A percentile compares a stretch with the other conserved stretches of the same genome.
phyloP scores from a whole-genome alignment of 1,140 invertebrate species.

The Lutraria rhynchaena region DNA sequence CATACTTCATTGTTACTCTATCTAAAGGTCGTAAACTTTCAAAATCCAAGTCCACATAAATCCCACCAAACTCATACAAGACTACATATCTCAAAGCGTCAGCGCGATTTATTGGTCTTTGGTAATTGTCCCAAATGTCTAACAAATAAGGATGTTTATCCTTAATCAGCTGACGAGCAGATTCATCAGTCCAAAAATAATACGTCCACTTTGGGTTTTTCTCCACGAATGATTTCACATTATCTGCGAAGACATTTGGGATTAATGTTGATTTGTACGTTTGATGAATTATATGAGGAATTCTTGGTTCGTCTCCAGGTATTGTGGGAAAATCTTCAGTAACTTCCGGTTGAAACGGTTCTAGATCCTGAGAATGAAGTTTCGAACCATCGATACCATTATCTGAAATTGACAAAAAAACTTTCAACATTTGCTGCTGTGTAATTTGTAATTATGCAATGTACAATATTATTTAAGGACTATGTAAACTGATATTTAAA shows the following conservation, averaged over 20 bases:
- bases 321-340: slow-evolving; percentile 13
- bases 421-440: too few species aligned
- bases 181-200: slow-evolving; percentile 76
- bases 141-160: slow-evolving; percentile 67
- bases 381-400: too few species aligned
- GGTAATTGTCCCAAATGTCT: slow-evolving; percentile 67
- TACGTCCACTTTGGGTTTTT: slow-evolving; percentile 73
- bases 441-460: too few species aligned
- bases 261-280: slow-evolving; percentile 68
- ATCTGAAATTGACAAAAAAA: too few species aligned
- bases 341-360: too few species aligned
- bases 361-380: too few species aligned
- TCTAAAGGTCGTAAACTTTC: slow-evolving; percentile 67
- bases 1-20: slow-evolving; percentile 63
- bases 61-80: slow-evolving; percentile 73
- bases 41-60: slow-evolving; percentile 76
- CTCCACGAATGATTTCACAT: slow-evolving; percentile 64
- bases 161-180: slow-evolving; percentile 63
- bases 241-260: slow-evolving; percentile 63
- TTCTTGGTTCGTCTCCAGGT: background rate
- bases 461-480: too few species aligned
- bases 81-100: slow-evolving; percentile 75
- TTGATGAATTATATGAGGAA: slow-evolving; percentile 77
- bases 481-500: too few species aligned
- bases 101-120: slow-evolving; percentile 66